phyloP scores from a whole-genome alignment of 2,113 vertebrate genomes.

The Malurus cyaneus region DNA sequence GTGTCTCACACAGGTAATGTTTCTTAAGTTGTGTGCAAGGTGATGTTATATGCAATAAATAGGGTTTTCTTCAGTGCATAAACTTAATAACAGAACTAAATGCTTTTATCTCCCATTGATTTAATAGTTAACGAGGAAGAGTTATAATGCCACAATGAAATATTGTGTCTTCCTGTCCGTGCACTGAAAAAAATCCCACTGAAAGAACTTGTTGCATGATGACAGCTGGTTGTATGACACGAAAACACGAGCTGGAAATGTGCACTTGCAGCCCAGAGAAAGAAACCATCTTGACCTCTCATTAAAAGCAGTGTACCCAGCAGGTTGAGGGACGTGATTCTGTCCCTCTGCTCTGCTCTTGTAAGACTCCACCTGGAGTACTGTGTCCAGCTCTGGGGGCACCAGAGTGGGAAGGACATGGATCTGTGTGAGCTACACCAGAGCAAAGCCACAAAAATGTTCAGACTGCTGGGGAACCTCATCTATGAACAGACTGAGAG shows the following conservation, averaged over 20 bases:
- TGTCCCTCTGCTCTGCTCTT: background rate
- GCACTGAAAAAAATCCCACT: background rate
- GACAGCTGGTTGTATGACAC: background rate
- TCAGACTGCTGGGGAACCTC: too few relatives aligned
- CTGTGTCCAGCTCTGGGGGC: rapidly evolving
- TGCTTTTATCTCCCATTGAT: background rate
- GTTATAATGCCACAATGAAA: background rate
- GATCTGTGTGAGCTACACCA: background rate
- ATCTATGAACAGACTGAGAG: background rate
- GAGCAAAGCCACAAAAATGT: background rate
- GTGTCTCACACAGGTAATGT: background rate
- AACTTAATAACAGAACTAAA: background rate
- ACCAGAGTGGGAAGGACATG: background rate
- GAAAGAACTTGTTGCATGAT: background rate
- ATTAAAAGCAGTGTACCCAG: background rate
- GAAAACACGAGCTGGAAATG: background rate
- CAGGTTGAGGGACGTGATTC: background rate
- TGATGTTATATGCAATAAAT: background rate
- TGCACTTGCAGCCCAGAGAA: background rate
- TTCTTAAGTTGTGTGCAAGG: background rate
- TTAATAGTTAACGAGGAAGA: background rate
- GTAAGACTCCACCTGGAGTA: background rate
- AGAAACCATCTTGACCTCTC: background rate
- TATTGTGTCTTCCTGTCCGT: background rate
- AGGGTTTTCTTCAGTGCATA: background rate